These are phyloP conservation scores for Drosophila funebris DNA, from an alignment of 1,140 invertebrate species.

Conservation along the genomic window DNA sequence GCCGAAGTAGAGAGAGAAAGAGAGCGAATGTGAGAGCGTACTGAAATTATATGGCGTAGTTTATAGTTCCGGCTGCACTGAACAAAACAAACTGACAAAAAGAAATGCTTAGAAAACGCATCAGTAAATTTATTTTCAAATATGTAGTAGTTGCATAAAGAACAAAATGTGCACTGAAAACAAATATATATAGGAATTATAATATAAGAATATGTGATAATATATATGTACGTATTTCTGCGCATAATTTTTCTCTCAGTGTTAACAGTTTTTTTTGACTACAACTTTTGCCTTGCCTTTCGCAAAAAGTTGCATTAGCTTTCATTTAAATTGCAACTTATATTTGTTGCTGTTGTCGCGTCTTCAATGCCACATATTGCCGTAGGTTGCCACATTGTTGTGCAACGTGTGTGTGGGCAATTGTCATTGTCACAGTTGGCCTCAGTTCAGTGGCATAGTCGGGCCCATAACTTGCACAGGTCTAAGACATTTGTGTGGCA, in stretches of 20 bases:
- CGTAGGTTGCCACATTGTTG: constrained; percentile 9
- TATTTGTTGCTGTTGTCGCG: constrained; percentile 10
- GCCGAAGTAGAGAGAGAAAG: neutral
- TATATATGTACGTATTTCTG: too few relatives aligned
- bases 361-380: constrained; percentile 26
- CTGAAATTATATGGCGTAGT: constrained; percentile 50
- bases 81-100: neutral
- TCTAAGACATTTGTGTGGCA: constrained; percentile 15
- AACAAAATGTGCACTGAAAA: neutral
- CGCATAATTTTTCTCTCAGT: neutral
- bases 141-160: too few relatives aligned
- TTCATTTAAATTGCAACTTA: constrained; percentile 36
- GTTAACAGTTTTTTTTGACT: neutral
- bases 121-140: too few relatives aligned
- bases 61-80: constrained; percentile 42
- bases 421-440: constrained; percentile 23
- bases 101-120: neutral
- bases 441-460: neutral
- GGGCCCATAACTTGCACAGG: constrained; percentile 8
- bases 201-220: too few relatives aligned
- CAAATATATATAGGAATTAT: too few relatives aligned
- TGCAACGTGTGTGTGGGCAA: constrained; percentile 3
- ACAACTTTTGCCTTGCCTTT: neutral
- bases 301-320: constrained; percentile 33
- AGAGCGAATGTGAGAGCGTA: neutral